Evolutionary conservation across 2,888 invertebrate species (phyloP), one percentile per base, ranked within the genome.

Genomic region (Eristalis intricaria): DNA sequence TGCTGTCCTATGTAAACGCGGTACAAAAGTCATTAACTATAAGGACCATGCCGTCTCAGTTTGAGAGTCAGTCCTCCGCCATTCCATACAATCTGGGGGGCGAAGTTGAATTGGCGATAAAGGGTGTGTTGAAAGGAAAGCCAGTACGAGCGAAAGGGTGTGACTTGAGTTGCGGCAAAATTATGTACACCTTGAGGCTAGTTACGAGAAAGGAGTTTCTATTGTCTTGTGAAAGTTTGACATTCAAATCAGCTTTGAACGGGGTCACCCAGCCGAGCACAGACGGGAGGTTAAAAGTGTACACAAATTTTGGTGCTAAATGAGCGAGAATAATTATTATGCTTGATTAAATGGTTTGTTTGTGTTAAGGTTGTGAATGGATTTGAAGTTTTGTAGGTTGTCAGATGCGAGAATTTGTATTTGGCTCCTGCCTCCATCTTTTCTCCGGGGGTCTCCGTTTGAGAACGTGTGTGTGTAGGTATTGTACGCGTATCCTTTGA

Each of bases 1-100:
- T 85, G 85, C 85, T 64, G 60, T 85, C 79, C 84, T 84, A 80
- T 85, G 81, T 77, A 85, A 85, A 81, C 76, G 68, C 73, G 40
- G 69, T 60, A 81, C 63, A 35, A 81, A 81, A 73, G 73, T 68
- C 85, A 81, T 85, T 85, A 81, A 66, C 66, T 75, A 50, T 32
- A 84, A 75, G 66, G 35, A 70, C 70, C 79, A 13, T 60, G 40
- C 43, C 23, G 29, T 32, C 26, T 26, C 50, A 63, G 19, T 58
- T 58, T 35, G 26, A 61, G 60, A 66, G 66, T 13, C 56, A 23
- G 32, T 23, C 32, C 60, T 32, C 32, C 5, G 2, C 58, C 29
- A 0, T 29, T 19, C 32, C 19, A 11, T 11, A 11, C n/a, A 22
- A 32, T 71, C 40, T 58, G 26, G 26, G 26, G 2, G 29, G 23